Percentiles rank a stretch among this genome's conserved stretches.
Evolutionary conservation across 2,797 vertebrate species (phyloP).

Genomic region (Cephalopachus bancanus): DNA sequence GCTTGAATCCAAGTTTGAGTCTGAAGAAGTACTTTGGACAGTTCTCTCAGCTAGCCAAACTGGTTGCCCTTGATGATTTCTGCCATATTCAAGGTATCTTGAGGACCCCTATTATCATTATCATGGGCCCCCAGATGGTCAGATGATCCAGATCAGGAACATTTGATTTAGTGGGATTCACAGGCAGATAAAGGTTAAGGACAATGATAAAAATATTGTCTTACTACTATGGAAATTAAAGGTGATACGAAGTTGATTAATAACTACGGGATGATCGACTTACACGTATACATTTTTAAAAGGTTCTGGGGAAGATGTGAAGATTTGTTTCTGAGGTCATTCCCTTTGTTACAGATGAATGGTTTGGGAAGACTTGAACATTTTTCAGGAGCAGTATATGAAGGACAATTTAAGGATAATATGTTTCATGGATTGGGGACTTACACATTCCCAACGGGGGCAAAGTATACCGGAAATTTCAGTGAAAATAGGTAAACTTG

Average conservation of each 20-base stretch:
- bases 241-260: constrained; percentile 5
- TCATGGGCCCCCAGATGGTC: not conserved
- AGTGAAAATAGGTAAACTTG: constrained; percentile 91
- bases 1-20: constrained; percentile 32
- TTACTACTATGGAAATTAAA: constrained; percentile 55
- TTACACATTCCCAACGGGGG: constrained; percentile 92
- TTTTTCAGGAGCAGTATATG: constrained; percentile 92
- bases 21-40: not conserved
- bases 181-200: not conserved
- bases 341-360: constrained; percentile 89
- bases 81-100: not conserved
- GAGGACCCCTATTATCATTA: not conserved
- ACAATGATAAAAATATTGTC: not conserved
- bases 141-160: not conserved
- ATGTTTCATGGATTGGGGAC: constrained; percentile 92
- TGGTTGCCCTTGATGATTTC: constrained; percentile 30
- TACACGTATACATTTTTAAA: constrained; percentile 23
- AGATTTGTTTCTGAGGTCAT: constrained; percentile 41
- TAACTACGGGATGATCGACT: not conserved
- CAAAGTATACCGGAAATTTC: constrained; percentile 91
- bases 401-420: constrained; percentile 94
- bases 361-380: constrained; percentile 92
- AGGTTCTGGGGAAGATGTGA: constrained; percentile 11
- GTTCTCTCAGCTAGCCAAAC: constrained; percentile 24
- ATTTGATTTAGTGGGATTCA: constrained; percentile 10